These are phyloP conservation scores for Eudyptes chrysolophus DNA, from an alignment of 2,113 vertebrate genomes.

Conservation along the genomic window DNA sequence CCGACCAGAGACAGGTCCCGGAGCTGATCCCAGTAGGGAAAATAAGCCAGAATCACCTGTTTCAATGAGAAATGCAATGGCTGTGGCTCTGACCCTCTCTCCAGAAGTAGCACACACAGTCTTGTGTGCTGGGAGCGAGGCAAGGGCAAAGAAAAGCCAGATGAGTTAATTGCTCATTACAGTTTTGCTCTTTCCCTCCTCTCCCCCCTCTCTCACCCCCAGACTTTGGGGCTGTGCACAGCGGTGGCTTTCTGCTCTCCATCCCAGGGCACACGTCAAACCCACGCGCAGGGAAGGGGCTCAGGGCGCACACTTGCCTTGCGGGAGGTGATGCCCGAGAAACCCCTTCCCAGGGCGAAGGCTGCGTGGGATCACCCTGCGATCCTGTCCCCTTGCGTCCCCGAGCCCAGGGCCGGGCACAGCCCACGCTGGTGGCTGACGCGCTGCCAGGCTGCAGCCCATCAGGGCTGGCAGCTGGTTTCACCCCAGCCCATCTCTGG, in stretches of 20 bases:
- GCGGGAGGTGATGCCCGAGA: background rate
- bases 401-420: background rate
- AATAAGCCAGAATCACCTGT: background rate
- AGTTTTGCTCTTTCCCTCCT: background rate
- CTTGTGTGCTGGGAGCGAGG: background rate
- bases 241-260: background rate
- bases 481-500: background rate
- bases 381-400: background rate
- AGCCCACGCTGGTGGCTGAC: background rate
- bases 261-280: background rate
- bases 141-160: background rate
- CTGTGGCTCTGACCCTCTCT: background rate
- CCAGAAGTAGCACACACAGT: background rate
- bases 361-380: fast-evolving
- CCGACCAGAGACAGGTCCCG: fast-evolving
- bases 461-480: background rate
- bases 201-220: background rate
- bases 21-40: background rate
- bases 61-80: fast-evolving
- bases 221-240: background rate
- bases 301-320: background rate
- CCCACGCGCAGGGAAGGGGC: fast-evolving
- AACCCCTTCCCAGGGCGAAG: background rate
- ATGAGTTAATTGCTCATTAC: background rate
- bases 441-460: background rate